Conservation (phyloP, 23 tunicate genomes). For the Ascidia mentula region DNA sequence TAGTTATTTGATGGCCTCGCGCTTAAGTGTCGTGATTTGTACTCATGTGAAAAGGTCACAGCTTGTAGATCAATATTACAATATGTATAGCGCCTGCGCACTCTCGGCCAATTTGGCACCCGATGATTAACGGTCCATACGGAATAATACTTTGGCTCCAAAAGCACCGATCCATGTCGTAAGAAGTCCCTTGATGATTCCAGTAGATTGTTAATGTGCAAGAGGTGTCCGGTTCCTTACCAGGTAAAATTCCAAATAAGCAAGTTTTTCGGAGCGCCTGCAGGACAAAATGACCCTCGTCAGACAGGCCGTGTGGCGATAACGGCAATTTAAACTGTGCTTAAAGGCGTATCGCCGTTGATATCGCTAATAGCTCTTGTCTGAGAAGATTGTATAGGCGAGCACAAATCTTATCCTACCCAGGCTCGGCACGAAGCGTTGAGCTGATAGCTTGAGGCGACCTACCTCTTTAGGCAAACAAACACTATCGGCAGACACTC, state of each 20-base stretch:
- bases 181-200: not conserved
- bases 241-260: not conserved
- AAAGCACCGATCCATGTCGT: not conserved
- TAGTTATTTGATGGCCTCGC: too few relatives aligned
- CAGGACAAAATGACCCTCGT: not conserved
- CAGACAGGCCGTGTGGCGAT: not conserved
- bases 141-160: not conserved
- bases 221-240: not conserved
- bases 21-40: too few relatives aligned
- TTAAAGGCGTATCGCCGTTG: not conserved
- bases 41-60: not conserved
- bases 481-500: not conserved
- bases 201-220: not conserved
- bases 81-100: not conserved
- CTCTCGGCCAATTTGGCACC: not conserved
- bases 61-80: not conserved
- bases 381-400: too few relatives aligned
- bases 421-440: not conserved
- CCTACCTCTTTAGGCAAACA: not conserved
- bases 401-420: not conserved
- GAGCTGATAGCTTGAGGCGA: slow-evolving; percentile 8
- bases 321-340: slow-evolving; percentile 2
- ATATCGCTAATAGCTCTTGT: not conserved
- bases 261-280: not conserved
- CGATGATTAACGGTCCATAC: not conserved